phyloP scores from a whole-genome alignment of 2,797 vertebrate genomes.

The Oryzias dopingdopingensis region DNA sequence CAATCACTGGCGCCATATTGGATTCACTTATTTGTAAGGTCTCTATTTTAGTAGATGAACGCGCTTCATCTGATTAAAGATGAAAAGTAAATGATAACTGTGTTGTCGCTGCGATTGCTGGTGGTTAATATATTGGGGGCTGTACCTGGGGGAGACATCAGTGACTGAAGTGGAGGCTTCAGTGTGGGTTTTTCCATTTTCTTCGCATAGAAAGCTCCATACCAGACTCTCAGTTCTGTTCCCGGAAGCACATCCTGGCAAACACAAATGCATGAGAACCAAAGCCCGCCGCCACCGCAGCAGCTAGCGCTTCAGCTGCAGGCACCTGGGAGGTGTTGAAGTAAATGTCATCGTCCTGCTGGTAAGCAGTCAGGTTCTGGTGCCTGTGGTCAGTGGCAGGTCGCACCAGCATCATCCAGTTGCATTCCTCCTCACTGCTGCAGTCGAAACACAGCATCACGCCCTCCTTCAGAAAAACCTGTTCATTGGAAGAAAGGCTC shows the following conservation, averaged over 20 bases:
- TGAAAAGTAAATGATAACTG: background rate
- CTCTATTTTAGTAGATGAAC: slow-evolving; percentile 33
- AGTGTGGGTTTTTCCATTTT: slow-evolving; percentile 95
- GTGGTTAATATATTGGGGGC: background rate
- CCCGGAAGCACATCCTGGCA: slow-evolving; percentile 87
- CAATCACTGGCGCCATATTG: slow-evolving; percentile 17
- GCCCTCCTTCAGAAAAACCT: slow-evolving; percentile 93
- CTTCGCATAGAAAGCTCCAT: slow-evolving; percentile 97
- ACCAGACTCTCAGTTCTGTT: slow-evolving; percentile 94
- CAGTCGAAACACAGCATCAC: slow-evolving; percentile 87
- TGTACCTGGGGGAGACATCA: slow-evolving; percentile 57
- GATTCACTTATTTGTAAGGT: slow-evolving; percentile 25
- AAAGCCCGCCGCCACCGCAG: background rate
- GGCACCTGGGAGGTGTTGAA: slow-evolving; percentile 91
- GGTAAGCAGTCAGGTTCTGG: slow-evolving; percentile 95
- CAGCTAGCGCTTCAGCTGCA: too few species aligned
- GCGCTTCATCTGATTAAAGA: slow-evolving; percentile 31
- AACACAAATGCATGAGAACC: background rate
- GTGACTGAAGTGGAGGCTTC: slow-evolving; percentile 74
- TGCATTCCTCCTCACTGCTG: slow-evolving; percentile 92
- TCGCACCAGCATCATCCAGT: slow-evolving; percentile 99
- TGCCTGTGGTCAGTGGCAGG: slow-evolving; percentile 85
- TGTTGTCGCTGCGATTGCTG: background rate
- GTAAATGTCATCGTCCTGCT: slow-evolving; percentile 91
- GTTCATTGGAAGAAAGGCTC: background rate